These are phyloP conservation scores for Wiebesia pumilae DNA, from an alignment of 1,140 invertebrate genomes.

Conservation along the genomic window DNA sequence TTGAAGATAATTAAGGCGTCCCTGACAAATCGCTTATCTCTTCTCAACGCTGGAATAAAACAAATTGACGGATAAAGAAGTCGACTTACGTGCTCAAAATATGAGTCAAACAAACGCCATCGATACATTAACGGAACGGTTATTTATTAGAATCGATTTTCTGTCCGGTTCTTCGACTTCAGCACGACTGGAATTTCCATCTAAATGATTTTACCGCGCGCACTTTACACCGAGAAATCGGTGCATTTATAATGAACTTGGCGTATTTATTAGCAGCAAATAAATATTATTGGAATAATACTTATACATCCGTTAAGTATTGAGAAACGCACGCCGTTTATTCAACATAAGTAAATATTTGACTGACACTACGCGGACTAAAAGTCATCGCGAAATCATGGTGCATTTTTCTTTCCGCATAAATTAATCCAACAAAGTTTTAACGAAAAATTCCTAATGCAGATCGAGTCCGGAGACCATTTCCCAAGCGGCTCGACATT, in stretches of 20 bases:
- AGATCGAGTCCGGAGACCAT: not conserved
- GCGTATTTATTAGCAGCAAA: not conserved
- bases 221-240: not conserved
- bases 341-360: constrained; percentile 10
- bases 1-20: not conserved
- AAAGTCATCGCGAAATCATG: not conserved
- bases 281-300: constrained; percentile 4
- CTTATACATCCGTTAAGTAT: constrained; percentile 8
- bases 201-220: not conserved
- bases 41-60: no score
- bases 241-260: not conserved
- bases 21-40: no score
- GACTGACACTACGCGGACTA: not conserved
- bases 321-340: not conserved
- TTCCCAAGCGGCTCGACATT: constrained; percentile 26
- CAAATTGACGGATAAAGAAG: no score
- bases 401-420: not conserved
- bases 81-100: not conserved
- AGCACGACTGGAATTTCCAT: not conserved
- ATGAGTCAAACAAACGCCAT: no score
- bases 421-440: not conserved
- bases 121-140: not conserved
- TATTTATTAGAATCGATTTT: not conserved
- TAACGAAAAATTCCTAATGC: not conserved
- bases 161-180: no score